Base-by-base conservation (phyloP, 2,113 vertebrate genomes). In the Calidris pugnax region DNA sequence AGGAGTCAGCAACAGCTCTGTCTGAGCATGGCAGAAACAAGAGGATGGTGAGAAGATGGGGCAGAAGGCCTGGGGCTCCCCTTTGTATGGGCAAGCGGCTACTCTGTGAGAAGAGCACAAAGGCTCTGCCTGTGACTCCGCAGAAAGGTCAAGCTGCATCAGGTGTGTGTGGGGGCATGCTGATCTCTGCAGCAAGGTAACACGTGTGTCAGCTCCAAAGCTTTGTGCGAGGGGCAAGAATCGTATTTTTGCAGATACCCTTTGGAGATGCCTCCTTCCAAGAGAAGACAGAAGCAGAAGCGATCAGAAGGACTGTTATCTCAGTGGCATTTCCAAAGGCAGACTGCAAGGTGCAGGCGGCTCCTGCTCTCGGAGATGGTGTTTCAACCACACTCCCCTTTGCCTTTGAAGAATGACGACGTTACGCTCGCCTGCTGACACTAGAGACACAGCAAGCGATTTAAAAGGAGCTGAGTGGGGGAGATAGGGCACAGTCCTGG, bases 291-390 rank as follows among this genome's bases (percentile, higher is more conserved):
- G 89, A 83, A 60, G 60, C 80, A 67, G 47, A 59, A 67, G 63
- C 69, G 43, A 92, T 94, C 93, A 96, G 89, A 90, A 79, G 27
- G 60, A 48, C 62, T 67, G 72, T 84, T 95, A 95, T 84, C 91
- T 92, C 87, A 47, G 77, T 66, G 87, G 73, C 87, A 95, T 89
- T 96, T 96, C 89, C 87, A 87, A 78, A 95, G 73, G 66, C 91
- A 82, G 81, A 85, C 57, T 72, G 73, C 0, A 2, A 95, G 60
- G 66, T n/a, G 48, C 43, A 56, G 62, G 51, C 76, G 81, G 81
- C 30, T 41, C 74, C 77, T 85, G 69, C 57, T 85, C 85, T 85
- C 39, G 72, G 69, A 72, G 66, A 77, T 39, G 67, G 37, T 63
- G 63, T 68, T 92, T 78, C 66, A 78, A 64, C 24, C 51, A 60